Conservation (phyloP, 2,888 invertebrate species). For the Melinaea menophilus region DNA sequence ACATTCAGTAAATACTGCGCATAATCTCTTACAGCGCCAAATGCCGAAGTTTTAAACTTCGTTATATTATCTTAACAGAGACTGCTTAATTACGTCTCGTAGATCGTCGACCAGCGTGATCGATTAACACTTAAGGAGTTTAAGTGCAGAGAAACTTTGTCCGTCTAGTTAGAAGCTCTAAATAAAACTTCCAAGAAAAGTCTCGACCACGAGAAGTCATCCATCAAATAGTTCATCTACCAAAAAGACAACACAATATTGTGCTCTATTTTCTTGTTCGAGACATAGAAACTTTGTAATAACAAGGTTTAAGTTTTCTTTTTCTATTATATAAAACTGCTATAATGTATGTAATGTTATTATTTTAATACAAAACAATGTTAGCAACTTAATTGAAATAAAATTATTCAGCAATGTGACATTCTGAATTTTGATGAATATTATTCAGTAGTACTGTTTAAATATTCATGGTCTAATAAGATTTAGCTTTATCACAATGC, state of each 20-base stretch:
- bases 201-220: conserved; percentile 55
- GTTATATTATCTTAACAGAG: conserved; percentile 13
- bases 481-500: conserved; percentile 6
- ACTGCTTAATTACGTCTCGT: conserved; percentile 40
- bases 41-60: conserved; percentile 1
- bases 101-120: conserved; percentile 63
- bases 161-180: conserved; percentile 53
- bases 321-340: background rate
- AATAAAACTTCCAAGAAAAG: conserved; percentile 60
- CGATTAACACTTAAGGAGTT: conserved; percentile 62
- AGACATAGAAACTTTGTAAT: too few species aligned
- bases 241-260: conserved; percentile 25
- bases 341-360: background rate
- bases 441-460: conserved; percentile 6
- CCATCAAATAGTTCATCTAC: conserved; percentile 56
- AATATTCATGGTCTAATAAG: conserved; percentile 8
- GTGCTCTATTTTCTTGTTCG: conserved; percentile 9
- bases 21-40: conserved; percentile 7
- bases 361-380: background rate
- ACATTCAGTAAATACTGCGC: conserved; percentile 14
- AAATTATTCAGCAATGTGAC: conserved; percentile 1
- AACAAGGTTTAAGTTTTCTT: too few species aligned
- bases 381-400: background rate
- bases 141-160: conserved; percentile 60
- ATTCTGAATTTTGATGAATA: background rate